Conservation (phyloP, 2,113 vertebrate genomes). For the Gulo gulo region DNA sequence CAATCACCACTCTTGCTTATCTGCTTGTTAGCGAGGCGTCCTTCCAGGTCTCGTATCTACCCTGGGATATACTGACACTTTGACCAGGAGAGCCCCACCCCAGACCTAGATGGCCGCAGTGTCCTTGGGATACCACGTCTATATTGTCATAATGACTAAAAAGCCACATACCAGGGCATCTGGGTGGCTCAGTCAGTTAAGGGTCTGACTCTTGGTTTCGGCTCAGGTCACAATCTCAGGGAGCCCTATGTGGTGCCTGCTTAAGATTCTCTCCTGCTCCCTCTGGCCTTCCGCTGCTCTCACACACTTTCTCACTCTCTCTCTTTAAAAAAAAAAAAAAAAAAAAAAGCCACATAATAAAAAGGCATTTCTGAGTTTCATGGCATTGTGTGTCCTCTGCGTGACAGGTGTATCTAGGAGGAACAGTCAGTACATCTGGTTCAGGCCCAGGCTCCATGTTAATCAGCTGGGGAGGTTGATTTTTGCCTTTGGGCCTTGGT, state of each 20-base stretch:
- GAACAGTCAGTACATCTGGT: background rate
- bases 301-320: background rate
- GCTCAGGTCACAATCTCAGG: background rate
- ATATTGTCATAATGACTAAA: background rate
- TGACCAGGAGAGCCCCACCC: conserved; percentile 3
- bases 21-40: background rate
- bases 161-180: background rate
- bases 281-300: background rate
- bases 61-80: background rate
- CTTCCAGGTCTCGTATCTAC: background rate
- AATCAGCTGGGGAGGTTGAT: background rate
- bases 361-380: background rate
- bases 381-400: background rate
- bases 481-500: background rate
- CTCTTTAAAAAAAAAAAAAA: background rate
- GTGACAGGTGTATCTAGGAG: background rate
- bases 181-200: background rate
- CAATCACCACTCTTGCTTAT: too few species aligned
- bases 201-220: background rate
- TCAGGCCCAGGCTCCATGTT: background rate
- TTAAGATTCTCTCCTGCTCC: background rate
- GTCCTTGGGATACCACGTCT: background rate
- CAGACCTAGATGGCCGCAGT: background rate
- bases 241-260: background rate
- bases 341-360: background rate